These are phyloP conservation scores for Pocillopora damicornis DNA, from an alignment of 64 coral and sea anemone species.

Conservation along the genomic window DNA sequence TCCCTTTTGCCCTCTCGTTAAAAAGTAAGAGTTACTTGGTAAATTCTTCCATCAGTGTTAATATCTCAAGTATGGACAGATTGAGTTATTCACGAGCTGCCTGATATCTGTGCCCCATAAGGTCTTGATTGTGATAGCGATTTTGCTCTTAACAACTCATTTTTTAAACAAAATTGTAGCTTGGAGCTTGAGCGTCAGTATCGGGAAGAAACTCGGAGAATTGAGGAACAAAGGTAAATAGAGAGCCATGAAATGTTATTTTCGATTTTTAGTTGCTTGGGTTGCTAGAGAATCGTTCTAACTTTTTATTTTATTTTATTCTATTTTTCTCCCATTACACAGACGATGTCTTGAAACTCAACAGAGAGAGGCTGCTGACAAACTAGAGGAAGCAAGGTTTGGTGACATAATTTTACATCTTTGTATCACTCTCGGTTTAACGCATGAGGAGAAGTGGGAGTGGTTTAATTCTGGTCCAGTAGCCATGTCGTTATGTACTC, in stretches of 20 bases:
- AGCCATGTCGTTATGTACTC: too few relatives aligned
- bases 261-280: neutral
- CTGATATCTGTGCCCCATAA: neutral
- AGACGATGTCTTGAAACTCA: slow-evolving; percentile 77
- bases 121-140: neutral
- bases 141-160: neutral
- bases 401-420: neutral
- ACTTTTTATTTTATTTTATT: neutral
- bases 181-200: slow-evolving; percentile 97
- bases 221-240: slow-evolving; percentile 87
- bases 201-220: slow-evolving; percentile 81
- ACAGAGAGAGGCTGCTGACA: slow-evolving; percentile 84
- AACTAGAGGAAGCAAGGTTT: slow-evolving; percentile 94
- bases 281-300: neutral
- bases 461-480: too few relatives aligned
- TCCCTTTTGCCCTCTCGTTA: too few relatives aligned
- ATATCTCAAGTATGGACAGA: too few relatives aligned
- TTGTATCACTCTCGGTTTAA: neutral
- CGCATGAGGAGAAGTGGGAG: too few relatives aligned
- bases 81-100: too few relatives aligned
- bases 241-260: neutral
- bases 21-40: too few relatives aligned
- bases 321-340: neutral
- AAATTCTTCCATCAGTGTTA: too few relatives aligned
- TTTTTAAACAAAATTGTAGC: slow-evolving; percentile 14